Evolutionary conservation across 1,140 invertebrate genomes (phyloP).

Genomic region (Brevipalpus yothersi): DNA sequence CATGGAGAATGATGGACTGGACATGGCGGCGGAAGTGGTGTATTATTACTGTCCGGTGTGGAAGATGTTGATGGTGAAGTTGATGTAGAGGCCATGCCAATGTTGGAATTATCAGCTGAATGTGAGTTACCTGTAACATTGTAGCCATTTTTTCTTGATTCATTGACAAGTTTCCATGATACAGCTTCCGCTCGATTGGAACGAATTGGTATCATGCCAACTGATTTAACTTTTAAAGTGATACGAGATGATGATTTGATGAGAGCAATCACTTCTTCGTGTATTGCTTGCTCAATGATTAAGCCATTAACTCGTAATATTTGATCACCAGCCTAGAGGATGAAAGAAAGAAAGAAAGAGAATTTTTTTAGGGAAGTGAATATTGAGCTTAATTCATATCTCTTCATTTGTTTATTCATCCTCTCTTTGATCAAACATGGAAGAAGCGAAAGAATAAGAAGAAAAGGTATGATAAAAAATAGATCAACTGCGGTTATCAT

Average conservation of each 20-base stretch:
- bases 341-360: slow-evolving; percentile 24
- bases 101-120: neutral
- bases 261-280: slow-evolving; percentile 14
- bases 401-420: neutral
- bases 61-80: neutral
- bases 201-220: slow-evolving; percentile 13
- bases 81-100: neutral
- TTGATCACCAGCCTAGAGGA: slow-evolving; percentile 66
- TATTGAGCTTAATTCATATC: neutral
- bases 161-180: slow-evolving; percentile 5
- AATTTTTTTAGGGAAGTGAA: neutral
- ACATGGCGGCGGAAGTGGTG: neutral
- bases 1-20: neutral
- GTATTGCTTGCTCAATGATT: slow-evolving; percentile 14
- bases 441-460: neutral
- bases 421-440: neutral
- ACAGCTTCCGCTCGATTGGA: slow-evolving; percentile 8
- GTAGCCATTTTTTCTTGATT: neutral
- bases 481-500: too few relatives aligned
- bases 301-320: slow-evolving; percentile 71
- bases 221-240: slow-evolving; percentile 13
- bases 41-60: neutral
- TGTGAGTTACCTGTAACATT: neutral
- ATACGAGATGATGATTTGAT: slow-evolving; percentile 12
- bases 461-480: too few relatives aligned